Evolutionary conservation across 2,888 invertebrate species (phyloP), one percentile per base, ranked within the genome.

Genomic region (Dryocosmus kuriphilus): DNA sequence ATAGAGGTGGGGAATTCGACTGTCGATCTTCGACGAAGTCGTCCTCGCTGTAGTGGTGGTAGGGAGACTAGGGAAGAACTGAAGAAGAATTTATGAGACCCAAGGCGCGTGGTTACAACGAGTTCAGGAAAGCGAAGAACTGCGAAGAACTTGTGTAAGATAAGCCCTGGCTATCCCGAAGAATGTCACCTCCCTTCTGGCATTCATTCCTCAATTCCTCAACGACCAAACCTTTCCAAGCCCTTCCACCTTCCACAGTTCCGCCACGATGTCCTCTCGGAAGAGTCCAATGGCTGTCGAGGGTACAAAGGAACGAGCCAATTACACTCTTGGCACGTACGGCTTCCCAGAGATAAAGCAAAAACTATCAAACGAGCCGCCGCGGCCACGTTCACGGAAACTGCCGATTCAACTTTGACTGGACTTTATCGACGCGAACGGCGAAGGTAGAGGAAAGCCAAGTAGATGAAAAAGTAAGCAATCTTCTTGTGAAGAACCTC

Each of bases 361-460:
- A 89, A 89, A 89, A 89, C 81, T 84, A 87, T 89, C 89, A 89
- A 89, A 89, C 87, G 88, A 86, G 86, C 88, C 88, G 89, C 87
- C 83, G 57, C 51, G 77, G 60, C 60, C 74, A 83, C 86, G 85
- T 87, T 87, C 87, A 87, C 83, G 86, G 86, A 87, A 87, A 87
- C 83, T 84, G 81, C 77, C 76, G 61, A 77, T 57, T 57, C 57
- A 57, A 71, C 71, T 71, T 71, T 46, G 46, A 71, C 71, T 51
- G 46, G 32, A 71, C 41, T 71, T 71, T 65, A 24, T 71, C 27
- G 46, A 46, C 46, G n/a, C 7, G n/a, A n/a, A n/a, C n/a, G n/a
- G n/a, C n/a, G n/a, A n/a, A n/a, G n/a, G n/a, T 19, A 27, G 30
- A 19, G 67, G 46, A 51, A 67, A 67, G 30, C 30, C n/a, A 71